phyloP scores from a whole-genome alignment of 2,113 vertebrate genomes.

The Atractosteus spatula region DNA sequence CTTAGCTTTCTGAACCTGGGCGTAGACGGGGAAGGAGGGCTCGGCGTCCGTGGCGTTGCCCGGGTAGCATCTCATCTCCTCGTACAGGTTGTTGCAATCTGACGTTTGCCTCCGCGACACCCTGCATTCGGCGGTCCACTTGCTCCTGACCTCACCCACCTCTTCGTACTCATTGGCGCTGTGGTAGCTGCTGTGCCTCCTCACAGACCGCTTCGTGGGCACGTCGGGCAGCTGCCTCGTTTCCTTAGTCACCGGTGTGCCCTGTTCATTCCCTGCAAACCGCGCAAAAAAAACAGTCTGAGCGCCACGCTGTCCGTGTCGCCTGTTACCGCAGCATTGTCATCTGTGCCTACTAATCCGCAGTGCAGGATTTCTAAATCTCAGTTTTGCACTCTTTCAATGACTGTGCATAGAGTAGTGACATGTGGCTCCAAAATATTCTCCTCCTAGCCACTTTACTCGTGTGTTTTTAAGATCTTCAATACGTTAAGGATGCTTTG shows the following conservation, averaged over 20 bases:
- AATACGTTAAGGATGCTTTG: no score
- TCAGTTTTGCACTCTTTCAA: not conserved
- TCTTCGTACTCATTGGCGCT: slow-evolving; percentile 2
- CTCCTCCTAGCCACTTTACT: no score
- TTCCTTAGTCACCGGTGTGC: not conserved
- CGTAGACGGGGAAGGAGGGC: not conserved
- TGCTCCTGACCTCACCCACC: not conserved
- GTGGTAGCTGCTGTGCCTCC: slow-evolving; percentile 11
- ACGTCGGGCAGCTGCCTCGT: slow-evolving; percentile 15
- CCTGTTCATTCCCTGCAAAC: not conserved
- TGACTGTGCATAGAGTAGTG: not conserved
- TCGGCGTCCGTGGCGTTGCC: not conserved
- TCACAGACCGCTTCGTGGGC: not conserved
- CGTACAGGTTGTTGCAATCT: slow-evolving; percentile 8
- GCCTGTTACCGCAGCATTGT: not conserved
- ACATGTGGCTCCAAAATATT: not conserved
- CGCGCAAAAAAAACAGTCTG: no score
- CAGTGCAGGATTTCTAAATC: not conserved
- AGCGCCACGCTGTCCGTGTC: no score
- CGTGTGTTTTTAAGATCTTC: no score
- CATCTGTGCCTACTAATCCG: not conserved
- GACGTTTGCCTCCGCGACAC: not conserved
- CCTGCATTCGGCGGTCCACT: not conserved
- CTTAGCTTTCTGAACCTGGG: not conserved
- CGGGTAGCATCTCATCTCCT: not conserved